Evolutionary conservation across 2,888 invertebrate species (phyloP).

Genomic region (Coleophora deauratella): DNA sequence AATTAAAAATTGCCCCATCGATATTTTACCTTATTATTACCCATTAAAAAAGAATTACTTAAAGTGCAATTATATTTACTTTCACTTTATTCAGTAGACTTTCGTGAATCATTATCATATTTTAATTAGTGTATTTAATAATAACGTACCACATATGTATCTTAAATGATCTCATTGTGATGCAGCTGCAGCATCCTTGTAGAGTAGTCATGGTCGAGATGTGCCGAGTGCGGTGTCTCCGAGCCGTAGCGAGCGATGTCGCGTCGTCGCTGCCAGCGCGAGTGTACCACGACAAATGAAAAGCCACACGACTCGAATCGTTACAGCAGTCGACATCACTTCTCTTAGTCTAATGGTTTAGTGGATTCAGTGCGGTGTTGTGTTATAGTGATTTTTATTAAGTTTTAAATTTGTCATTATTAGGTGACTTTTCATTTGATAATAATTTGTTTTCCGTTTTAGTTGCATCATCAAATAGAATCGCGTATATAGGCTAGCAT

Average conservation of each 20-base stretch:
- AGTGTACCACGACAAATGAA: slow-evolving; percentile 27
- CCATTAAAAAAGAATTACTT: too few species aligned
- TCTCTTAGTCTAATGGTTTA: background rate
- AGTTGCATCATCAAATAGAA: too few species aligned
- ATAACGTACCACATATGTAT: slow-evolving; percentile 22
- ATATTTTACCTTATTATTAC: too few species aligned
- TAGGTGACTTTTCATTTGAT: too few species aligned
- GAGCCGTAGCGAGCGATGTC: slow-evolving; percentile 19
- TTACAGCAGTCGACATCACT: slow-evolving; percentile 17
- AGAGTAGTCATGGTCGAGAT: slow-evolving; percentile 62
- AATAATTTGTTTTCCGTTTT: too few species aligned
- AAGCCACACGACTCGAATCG: slow-evolving; percentile 31
- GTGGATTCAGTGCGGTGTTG: background rate
- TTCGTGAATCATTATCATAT: too few species aligned
- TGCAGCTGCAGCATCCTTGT: slow-evolving; percentile 46
- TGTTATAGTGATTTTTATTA: background rate
- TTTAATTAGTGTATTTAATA: too few species aligned
- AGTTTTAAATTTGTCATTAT: too few species aligned
- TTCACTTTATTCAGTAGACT: too few species aligned
- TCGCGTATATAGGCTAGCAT: too few species aligned
- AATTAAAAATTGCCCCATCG: too few species aligned
- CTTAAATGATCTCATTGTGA: slow-evolving; percentile 41
- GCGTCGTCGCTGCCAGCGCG: slow-evolving; percentile 10
- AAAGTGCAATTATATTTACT: too few species aligned
- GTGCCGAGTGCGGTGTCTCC: slow-evolving; percentile 23